Base-by-base conservation (phyloP, 1,140 invertebrate genomes). In the Harlomillsia oculata region DNA sequence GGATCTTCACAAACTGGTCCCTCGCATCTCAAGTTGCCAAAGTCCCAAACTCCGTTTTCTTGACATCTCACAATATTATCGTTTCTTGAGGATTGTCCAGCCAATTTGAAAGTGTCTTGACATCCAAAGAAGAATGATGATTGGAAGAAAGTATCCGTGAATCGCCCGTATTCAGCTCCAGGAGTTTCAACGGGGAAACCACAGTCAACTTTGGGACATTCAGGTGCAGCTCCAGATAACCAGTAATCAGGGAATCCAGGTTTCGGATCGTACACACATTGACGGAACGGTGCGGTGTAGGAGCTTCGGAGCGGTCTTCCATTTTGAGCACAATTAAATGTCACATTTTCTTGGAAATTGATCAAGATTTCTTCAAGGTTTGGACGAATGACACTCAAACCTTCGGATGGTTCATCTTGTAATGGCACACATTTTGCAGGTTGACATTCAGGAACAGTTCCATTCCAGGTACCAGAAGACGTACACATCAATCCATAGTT, bases 81-180 rank as follows among this genome's bases (percentile, higher is more conserved):
- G 63, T 90, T 85, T 63, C 83, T 83, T 30, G 81, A 85, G 0
- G 88, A 92, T 75, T 94, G 89, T 3, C 93, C 92, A 25, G 89
- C 90, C 21, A 96, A 71, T 67, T 89, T 91, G 69, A 96, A 96
- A 0, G 92, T 95, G 67, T 94, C 88, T 74, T 96, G 89, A 70
- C 94, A 97, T 30, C 89, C 89, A 69, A 98, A 97, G 76, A 89
- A 91, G 74, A 96, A 97, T 1, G 83, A 91, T 25, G 89, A 89
- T 70, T 91, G 85, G 67, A 84, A 93, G 69, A 83, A 84, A 0
- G 90, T 94, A 67, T 94, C 89, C 13, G 82, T 71, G 64, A 84
- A 89, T 70, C 85, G 80, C 8, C 90, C 89, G 66, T 95, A 93
- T 70, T 88, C 87, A 13, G 91, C 89, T 36, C 93, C 92, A n/a